phyloP scores from a whole-genome alignment of 1,140 invertebrate genomes.

The Cydia strobilella region DNA sequence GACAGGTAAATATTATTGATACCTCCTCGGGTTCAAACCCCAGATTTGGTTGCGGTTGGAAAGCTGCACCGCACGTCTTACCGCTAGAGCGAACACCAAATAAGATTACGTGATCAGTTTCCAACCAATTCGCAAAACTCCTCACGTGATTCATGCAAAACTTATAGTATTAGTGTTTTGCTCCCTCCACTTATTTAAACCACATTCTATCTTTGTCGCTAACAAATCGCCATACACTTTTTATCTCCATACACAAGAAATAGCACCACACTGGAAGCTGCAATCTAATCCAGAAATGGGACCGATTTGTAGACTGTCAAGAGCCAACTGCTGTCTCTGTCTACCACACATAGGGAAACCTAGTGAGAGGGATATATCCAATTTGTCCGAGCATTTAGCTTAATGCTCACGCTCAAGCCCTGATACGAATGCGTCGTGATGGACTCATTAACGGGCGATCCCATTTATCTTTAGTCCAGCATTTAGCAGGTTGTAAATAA shows the following conservation, averaged over 20 bases:
- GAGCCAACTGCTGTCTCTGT: not conserved
- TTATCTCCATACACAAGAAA: constrained; percentile 16
- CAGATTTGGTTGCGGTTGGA: too few species aligned
- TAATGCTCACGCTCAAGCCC: not conserved
- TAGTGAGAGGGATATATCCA: constrained; percentile 6
- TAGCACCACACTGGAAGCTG: constrained; percentile 15
- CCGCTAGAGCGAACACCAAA: too few species aligned
- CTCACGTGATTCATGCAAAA: not conserved
- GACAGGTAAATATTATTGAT: too few species aligned
- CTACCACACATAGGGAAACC: not conserved
- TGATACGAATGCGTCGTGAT: constrained; percentile 8
- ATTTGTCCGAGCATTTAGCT: constrained; percentile 6
- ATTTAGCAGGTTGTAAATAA: not conserved
- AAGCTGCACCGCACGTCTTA: too few species aligned
- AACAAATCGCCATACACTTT: constrained; percentile 5
- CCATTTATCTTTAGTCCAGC: constrained; percentile 3
- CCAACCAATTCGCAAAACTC: too few species aligned
- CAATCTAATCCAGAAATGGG: constrained; percentile 12
- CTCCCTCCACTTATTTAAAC: not conserved
- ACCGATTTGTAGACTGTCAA: not conserved
- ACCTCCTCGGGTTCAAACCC: too few species aligned
- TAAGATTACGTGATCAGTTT: too few species aligned
- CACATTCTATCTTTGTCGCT: not conserved
- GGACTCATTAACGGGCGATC: constrained; percentile 1
- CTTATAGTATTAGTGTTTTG: not conserved